Conservation (phyloP, 2,113 vertebrate species). For the Asarcornis scutulata region DNA sequence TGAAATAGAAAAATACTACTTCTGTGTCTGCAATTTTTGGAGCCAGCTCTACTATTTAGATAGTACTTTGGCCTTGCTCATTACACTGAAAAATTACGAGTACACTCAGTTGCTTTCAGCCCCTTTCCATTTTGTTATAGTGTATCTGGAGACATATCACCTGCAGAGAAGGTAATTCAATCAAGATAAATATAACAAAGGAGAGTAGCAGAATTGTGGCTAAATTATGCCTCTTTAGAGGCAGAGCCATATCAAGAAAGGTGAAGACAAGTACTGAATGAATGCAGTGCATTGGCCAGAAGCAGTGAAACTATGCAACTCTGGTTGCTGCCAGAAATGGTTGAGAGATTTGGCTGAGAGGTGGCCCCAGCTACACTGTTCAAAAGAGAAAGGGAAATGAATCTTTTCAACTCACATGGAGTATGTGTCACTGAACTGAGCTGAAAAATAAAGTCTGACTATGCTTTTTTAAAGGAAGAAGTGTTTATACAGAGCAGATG, state of each 20-base stretch:
- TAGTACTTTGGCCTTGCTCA: background rate
- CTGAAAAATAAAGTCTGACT: background rate
- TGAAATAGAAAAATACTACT: background rate
- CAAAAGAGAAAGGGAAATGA: rapidly evolving
- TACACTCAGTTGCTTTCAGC: background rate
- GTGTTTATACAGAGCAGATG: background rate
- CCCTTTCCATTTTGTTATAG: background rate
- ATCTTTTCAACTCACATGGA: background rate
- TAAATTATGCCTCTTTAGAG: background rate
- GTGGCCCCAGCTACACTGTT: background rate
- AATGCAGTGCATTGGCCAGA: background rate
- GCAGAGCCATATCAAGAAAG: background rate
- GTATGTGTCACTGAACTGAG: rapidly evolving
- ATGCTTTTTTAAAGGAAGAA: background rate
- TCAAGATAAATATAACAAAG: background rate
- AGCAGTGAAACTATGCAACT: background rate
- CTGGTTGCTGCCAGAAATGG: background rate
- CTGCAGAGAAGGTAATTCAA: background rate
- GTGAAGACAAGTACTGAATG: background rate
- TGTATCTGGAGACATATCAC: background rate
- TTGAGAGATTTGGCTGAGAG: background rate
- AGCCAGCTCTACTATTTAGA: background rate
- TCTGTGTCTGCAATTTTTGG: background rate
- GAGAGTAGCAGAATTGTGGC: background rate
- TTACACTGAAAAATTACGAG: background rate